Conservation (phyloP, 2,113 vertebrate species). For the Podarcis muralis region DNA sequence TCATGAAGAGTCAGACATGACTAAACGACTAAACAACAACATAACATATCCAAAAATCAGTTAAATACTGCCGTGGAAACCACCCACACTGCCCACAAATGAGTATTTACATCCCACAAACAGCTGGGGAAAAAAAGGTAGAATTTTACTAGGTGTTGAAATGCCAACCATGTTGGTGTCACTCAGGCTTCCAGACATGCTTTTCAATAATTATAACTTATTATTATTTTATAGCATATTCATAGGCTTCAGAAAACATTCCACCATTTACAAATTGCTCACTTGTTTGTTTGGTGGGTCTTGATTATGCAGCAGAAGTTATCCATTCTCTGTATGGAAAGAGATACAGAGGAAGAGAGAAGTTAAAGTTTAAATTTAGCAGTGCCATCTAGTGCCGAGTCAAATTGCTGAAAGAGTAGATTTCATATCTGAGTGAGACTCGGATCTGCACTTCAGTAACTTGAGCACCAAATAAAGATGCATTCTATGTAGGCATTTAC, state of each 20-base stretch:
- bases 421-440: not conserved
- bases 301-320: conserved; percentile 55
- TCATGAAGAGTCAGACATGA: too few relatives aligned
- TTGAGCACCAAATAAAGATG: not conserved
- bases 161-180: too few relatives aligned
- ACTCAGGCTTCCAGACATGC: too few relatives aligned
- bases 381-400: conserved; percentile 77
- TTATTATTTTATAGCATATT: conserved; percentile 47
- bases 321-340: not conserved
- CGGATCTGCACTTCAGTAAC: not conserved
- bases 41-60: too few relatives aligned
- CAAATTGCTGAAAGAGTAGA: not conserved
- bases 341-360: not conserved
- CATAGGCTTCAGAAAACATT: conserved; percentile 45
- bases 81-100: too few relatives aligned
- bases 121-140: too few relatives aligned
- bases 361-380: conserved; percentile 61
- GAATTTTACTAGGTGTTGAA: too few relatives aligned
- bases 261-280: conserved; percentile 39
- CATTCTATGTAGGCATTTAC: too few relatives aligned
- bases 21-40: too few relatives aligned
- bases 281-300: conserved; percentile 34
- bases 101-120: too few relatives aligned
- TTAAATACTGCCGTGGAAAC: too few relatives aligned
- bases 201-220: too few relatives aligned